Conservation (phyloP, 2,113 vertebrate species). For the Sardina pilchardus region DNA sequence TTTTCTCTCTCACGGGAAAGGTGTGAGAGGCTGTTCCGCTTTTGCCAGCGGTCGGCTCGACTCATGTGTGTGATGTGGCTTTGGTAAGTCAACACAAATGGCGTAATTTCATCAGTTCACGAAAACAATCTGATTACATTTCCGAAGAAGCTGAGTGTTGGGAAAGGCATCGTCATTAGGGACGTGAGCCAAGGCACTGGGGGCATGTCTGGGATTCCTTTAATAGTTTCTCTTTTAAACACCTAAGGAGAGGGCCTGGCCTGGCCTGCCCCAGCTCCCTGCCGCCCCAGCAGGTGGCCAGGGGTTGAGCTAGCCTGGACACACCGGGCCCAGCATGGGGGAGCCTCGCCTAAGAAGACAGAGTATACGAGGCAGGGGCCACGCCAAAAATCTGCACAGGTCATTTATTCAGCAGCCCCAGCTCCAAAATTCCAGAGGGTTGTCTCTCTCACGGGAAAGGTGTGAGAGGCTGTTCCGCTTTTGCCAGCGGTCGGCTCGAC, state of each 20-base stretch:
- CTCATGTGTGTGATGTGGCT: not conserved
- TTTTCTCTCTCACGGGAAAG: not conserved
- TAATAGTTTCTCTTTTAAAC: not conserved
- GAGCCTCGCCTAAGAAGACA: constrained; percentile 4
- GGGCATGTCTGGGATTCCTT: not conserved
- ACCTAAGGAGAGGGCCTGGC: constrained; percentile 25
- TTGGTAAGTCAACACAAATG: no score
- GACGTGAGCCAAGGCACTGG: not conserved
- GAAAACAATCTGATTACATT: no score
- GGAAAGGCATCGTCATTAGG: not conserved
- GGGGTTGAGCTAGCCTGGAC: constrained; percentile 25
- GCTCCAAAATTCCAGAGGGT: not conserved
- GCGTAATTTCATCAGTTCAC: no score
- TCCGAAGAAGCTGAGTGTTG: no score
- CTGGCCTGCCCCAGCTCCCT: constrained; percentile 15
- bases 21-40: not conserved
- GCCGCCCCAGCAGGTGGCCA: constrained; percentile 8
- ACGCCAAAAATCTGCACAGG: constrained; percentile 40
- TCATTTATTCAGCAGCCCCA: constrained; percentile 24
- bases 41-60: not conserved
- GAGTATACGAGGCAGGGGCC: constrained; percentile 28
- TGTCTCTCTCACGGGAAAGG: not conserved
- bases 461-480: not conserved
- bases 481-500: not conserved
- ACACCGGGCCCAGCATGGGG: constrained; percentile 22